These are phyloP conservation scores for Ylistrum balloti DNA, from an alignment of 1,140 invertebrate genomes.

Conservation along the genomic window DNA sequence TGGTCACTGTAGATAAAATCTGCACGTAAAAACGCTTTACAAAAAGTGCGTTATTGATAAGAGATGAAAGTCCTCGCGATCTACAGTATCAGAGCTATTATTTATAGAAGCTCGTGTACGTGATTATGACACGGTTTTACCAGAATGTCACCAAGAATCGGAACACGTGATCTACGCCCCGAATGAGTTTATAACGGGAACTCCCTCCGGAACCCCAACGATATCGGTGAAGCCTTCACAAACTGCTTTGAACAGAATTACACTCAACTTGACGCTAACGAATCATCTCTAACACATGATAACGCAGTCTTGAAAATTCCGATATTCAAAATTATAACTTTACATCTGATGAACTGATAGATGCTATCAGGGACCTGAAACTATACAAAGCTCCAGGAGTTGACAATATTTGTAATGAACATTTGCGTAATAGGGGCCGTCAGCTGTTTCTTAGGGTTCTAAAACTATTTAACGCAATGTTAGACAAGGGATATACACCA, in stretches of 20 bases:
- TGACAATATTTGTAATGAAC: constrained; percentile 50
- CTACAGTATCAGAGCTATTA: too few relatives aligned
- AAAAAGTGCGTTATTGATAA: too few relatives aligned
- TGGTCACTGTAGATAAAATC: too few relatives aligned
- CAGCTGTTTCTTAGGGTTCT: neutral
- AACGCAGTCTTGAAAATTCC: neutral
- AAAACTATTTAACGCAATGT: constrained; percentile 46
- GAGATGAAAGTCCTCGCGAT: too few relatives aligned
- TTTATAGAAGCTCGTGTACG: too few relatives aligned
- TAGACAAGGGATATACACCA: constrained; percentile 41
- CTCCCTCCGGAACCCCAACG: neutral
- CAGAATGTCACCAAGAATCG: neutral
- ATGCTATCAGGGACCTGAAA: neutral
- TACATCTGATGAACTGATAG: neutral
- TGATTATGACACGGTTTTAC: too few relatives aligned
- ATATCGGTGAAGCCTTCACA: constrained; percentile 1
- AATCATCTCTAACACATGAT: too few relatives aligned
- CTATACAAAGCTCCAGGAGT: constrained; percentile 41
- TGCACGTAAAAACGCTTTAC: too few relatives aligned
- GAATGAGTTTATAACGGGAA: neutral
- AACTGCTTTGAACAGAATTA: neutral
- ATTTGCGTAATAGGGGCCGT: constrained; percentile 34
- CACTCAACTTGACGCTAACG: too few relatives aligned
- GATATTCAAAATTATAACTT: constrained; percentile 21
- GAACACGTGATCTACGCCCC: neutral